phyloP scores from a whole-genome alignment of 1,140 invertebrate genomes.

The Sarcophaga peregrina region DNA sequence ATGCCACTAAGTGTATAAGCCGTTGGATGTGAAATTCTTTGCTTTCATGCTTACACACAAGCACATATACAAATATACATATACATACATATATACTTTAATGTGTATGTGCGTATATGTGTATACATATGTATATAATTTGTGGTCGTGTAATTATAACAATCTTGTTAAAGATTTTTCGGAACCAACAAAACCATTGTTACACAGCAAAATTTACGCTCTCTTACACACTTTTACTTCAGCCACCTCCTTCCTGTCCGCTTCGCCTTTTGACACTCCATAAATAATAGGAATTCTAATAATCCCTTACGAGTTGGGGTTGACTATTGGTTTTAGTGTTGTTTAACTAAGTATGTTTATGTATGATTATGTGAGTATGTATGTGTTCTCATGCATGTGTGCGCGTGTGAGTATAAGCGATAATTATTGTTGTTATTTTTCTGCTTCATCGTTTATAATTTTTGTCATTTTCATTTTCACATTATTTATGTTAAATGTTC shows the following conservation, averaged over 20 bases:
- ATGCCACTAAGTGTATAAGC: too few relatives aligned
- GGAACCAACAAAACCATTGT: slow-evolving; percentile 14
- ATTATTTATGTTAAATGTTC: slow-evolving; percentile 25
- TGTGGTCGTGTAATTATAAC: slow-evolving; percentile 21
- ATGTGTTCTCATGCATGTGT: background rate
- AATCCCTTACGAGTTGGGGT: background rate
- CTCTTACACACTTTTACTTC: background rate
- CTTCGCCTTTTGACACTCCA: background rate
- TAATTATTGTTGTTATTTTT: background rate
- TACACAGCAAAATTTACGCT: background rate
- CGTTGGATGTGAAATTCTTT: too few relatives aligned
- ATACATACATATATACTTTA: background rate
- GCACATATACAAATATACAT: background rate
- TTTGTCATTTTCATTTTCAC: slow-evolving; percentile 8
- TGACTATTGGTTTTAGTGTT: background rate
- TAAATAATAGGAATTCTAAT: slow-evolving; percentile 5
- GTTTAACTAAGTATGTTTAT: background rate
- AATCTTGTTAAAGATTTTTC: slow-evolving; percentile 19
- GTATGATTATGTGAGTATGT: background rate
- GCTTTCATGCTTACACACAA: too few relatives aligned
- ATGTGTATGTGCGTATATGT: background rate
- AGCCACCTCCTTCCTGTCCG: background rate
- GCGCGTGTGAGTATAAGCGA: background rate
- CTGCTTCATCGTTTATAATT: slow-evolving; percentile 11
- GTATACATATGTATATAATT: background rate